A percentile compares a stretch with the other conserved stretches of the same genome.
These are phyloP conservation scores for Portunus trituberculatus DNA, from an alignment of 1,140 invertebrate genomes.

Conservation along the genomic window DNA sequence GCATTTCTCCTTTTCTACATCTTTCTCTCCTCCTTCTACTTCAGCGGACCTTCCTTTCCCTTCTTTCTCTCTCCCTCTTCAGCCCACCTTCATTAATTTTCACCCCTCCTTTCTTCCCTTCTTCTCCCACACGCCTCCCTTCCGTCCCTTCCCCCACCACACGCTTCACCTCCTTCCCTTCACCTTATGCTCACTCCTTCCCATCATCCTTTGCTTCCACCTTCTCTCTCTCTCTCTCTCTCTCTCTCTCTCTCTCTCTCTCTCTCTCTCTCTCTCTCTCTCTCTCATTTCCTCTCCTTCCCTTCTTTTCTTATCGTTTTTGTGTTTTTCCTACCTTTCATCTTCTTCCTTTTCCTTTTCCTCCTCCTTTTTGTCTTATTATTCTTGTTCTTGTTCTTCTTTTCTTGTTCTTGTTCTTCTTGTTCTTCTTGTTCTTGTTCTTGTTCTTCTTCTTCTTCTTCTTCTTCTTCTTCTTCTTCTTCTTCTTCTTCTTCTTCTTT, in stretches of 20 bases:
- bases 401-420: neutral
- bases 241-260: conserved; percentile 29
- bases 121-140: too few relatives aligned
- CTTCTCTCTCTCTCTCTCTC: conserved; percentile 19
- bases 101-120: neutral
- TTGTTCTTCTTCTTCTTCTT: neutral
- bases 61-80: neutral
- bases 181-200: too few relatives aligned
- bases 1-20: neutral
- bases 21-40: neutral
- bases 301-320: too few relatives aligned
- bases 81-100: neutral
- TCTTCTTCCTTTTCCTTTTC: neutral
- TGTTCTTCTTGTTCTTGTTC: neutral
- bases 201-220: too few relatives aligned
- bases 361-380: too few relatives aligned
- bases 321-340: neutral
- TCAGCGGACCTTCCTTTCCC: too few relatives aligned
- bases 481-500: neutral
- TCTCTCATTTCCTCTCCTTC: too few relatives aligned
- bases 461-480: neutral
- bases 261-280: neutral
- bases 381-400: neutral
- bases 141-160: too few relatives aligned
- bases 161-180: too few relatives aligned